Conservation (phyloP, 2,797 vertebrate species). For the Pitangus sulphuratus region DNA sequence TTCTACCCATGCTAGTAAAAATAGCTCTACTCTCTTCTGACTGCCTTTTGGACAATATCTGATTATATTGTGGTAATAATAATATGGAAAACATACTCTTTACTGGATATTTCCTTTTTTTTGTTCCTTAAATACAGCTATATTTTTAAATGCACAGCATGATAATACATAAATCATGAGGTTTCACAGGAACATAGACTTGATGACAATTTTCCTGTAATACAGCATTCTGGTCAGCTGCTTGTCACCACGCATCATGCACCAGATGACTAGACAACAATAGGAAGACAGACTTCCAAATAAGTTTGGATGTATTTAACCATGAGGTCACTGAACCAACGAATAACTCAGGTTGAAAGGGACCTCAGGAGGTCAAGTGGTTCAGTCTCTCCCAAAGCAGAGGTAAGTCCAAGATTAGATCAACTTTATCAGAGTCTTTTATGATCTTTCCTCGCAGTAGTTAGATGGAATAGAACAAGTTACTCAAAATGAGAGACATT, state of each 20-base stretch:
- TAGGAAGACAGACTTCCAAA: neutral
- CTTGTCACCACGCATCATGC: neutral
- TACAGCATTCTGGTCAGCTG: neutral
- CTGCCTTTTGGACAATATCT: conserved; percentile 16
- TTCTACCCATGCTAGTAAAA: neutral
- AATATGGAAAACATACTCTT: neutral
- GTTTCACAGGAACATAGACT: neutral
- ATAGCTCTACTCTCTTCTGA: conserved; percentile 24
- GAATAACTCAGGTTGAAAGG: neutral
- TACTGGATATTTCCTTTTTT: neutral
- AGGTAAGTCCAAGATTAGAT: neutral
- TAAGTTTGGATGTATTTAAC: neutral
- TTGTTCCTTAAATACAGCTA: neutral
- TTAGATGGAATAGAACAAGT: neutral
- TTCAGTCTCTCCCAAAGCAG: neutral
- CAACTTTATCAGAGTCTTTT: neutral
- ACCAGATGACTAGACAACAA: neutral
- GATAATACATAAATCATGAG: neutral
- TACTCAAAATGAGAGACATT: neutral
- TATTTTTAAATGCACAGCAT: neutral
- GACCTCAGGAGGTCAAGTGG: neutral
- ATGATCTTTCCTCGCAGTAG: neutral
- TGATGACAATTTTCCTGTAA: neutral
- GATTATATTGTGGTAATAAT: neutral
- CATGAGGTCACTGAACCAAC: neutral